Base-by-base conservation (phyloP, 2,888 invertebrate species). In the Automeris io region DNA sequence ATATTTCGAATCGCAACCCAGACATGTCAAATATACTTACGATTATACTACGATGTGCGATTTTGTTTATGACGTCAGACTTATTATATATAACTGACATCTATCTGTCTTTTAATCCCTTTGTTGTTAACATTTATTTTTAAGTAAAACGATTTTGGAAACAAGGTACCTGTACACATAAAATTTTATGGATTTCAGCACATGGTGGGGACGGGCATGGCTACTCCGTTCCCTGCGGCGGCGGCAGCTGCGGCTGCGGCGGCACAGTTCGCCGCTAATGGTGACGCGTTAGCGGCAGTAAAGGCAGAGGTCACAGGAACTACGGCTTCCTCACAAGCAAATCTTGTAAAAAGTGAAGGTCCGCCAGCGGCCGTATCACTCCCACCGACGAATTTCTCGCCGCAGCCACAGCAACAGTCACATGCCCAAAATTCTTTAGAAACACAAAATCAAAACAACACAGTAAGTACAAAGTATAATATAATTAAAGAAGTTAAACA, bases 181-280 rank as follows among this genome's bases (percentile, higher is more conserved):
- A n/a, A n/a, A n/a, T 45, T 11, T 43, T 55, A 41, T 62, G 61
- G 62, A 67, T 54, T 92, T 92, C 91, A 95, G 95, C 95, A 95
- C 90, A 95, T 95, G 95, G 95, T 96, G 88, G 95, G 95, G 89
- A 93, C 95, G 88, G 95, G 95, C 75, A 93, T 94, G 91, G 90
- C 91, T 83, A 88, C 88, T 87, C 91, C 91, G 82, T 92, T 91
- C 78, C 89, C 89, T 57, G 89, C 90, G 77, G 90, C 90, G 74
- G 88, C 89, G 65, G 88, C 90, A 63, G 89, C 89, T 57, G 88
- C 89, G 61, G 90, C 89, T 42, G 90, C 89, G 53, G 89, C 89
- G 50, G 90, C 90, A 38, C 88, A 89, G 70, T 88, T 73, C 66
- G 89, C 73, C 57, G 89, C 83, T 64, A 81, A 83, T 85, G 81